phyloP scores from a whole-genome alignment of 2,113 vertebrate genomes.

The Anolis sagrei region DNA sequence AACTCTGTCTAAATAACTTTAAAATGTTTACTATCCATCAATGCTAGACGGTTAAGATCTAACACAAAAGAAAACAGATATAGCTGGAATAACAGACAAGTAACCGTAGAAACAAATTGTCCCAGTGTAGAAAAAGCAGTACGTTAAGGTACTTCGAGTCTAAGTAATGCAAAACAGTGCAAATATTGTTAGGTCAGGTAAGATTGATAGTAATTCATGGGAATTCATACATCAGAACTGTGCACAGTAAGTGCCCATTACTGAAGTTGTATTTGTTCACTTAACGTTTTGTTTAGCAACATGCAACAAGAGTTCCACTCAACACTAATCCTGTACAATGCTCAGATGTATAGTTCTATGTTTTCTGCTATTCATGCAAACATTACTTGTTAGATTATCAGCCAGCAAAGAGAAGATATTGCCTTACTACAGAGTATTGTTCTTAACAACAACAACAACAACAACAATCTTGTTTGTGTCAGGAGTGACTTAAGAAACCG shows the following conservation, averaged over 20 bases:
- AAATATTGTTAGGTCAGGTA: constrained; percentile 18
- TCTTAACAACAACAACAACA: no score
- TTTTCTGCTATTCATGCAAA: background rate
- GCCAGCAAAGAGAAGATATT: background rate
- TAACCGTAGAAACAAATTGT: constrained; percentile 38
- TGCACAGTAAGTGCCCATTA: background rate
- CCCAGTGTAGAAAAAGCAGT: constrained; percentile 15
- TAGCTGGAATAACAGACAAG: background rate
- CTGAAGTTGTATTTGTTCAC: background rate
- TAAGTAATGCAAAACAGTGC: constrained; percentile 41
- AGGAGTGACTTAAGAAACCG: no score
- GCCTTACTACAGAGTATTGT: background rate
- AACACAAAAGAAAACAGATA: constrained; percentile 44
- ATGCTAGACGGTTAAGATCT: constrained; percentile 44
- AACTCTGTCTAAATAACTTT: constrained; percentile 49
- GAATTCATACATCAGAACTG: background rate
- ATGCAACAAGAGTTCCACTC: background rate
- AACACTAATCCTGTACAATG: background rate
- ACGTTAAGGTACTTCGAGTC: constrained; percentile 20
- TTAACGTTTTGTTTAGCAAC: constrained; percentile 47
- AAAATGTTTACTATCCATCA: constrained; percentile 53
- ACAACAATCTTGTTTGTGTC: no score
- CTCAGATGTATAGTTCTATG: background rate
- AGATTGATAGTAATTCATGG: background rate
- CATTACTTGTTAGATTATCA: background rate